Percentiles rank a stretch among this genome's conserved stretches.
Conservation (phyloP, 2,888 invertebrate species). For the Melinopterus prodromus region DNA sequence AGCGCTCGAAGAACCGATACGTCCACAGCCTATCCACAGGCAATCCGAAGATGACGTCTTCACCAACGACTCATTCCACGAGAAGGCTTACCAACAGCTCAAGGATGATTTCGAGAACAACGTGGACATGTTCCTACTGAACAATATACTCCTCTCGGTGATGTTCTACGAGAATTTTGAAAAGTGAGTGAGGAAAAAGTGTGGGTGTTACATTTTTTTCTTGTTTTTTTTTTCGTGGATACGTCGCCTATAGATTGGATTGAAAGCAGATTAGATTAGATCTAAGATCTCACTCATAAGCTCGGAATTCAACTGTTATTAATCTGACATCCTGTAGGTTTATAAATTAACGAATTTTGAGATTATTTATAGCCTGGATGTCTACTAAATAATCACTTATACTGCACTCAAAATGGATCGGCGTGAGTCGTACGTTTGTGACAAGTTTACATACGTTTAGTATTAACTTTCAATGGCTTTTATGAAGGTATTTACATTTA, state of each 20-base stretch:
- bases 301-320: neutral
- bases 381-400: neutral
- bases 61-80: conserved; percentile 59
- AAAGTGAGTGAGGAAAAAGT: conserved; percentile 64
- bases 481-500: too few species aligned
- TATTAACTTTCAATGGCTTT: too few species aligned
- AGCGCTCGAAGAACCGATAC: neutral
- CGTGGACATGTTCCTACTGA: conserved; percentile 75
- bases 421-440: too few species aligned
- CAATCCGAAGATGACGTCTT: conserved; percentile 32
- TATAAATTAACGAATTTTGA: neutral
- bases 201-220: neutral
- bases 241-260: neutral
- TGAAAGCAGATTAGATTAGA: neutral
- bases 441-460: too few species aligned
- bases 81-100: conserved; percentile 66
- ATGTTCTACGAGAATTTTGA: conserved; percentile 84
- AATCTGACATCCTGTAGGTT: neutral
- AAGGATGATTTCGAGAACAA: conserved; percentile 68
- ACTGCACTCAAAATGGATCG: neutral
- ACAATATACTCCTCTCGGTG: conserved; percentile 77
- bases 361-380: neutral
- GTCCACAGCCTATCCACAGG: neutral
- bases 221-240: neutral
- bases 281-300: neutral